A percentile compares a stretch with the other conserved stretches of the same genome.
These are phyloP conservation scores for Toxonevra muliebris DNA, from an alignment of 2,888 invertebrate species.

Conservation along the genomic window DNA sequence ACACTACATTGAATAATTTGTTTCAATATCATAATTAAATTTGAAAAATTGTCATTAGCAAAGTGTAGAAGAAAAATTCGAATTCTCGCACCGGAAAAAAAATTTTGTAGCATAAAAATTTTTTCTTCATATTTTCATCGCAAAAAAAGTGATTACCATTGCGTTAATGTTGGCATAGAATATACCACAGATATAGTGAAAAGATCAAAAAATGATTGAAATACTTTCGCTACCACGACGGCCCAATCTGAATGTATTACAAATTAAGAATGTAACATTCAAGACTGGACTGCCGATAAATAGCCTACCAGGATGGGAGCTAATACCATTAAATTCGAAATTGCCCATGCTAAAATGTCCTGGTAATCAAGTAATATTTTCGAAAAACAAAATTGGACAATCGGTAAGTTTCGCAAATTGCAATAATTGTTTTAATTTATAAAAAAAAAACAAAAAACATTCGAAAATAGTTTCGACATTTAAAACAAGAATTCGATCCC, in stretches of 20 bases:
- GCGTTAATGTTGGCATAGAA: too few relatives aligned
- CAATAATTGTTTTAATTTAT: not conserved
- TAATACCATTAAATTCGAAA: slow-evolving; percentile 59
- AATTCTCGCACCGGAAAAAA: too few relatives aligned
- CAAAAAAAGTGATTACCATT: too few relatives aligned
- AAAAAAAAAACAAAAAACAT: too few relatives aligned
- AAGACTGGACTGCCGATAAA: slow-evolving; percentile 60
- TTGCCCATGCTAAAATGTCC: slow-evolving; percentile 64
- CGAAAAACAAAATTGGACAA: slow-evolving; percentile 62
- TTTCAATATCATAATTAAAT: too few relatives aligned
- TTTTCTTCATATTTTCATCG: too few relatives aligned
- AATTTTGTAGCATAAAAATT: too few relatives aligned
- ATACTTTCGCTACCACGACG: slow-evolving; percentile 56
- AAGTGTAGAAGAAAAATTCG: too few relatives aligned
- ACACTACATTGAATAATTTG: too few relatives aligned
- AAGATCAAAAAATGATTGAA: slow-evolving; percentile 50
- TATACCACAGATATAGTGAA: too few relatives aligned
- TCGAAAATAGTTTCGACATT: slow-evolving; percentile 48
- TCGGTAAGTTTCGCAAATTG: slow-evolving; percentile 48
- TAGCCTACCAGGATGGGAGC: slow-evolving; percentile 62
- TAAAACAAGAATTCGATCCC: slow-evolving; percentile 56
- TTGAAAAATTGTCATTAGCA: too few relatives aligned
- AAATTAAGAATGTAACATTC: slow-evolving; percentile 37
- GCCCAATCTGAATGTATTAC: slow-evolving; percentile 40
- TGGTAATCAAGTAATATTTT: slow-evolving; percentile 61